Base-by-base conservation (phyloP, 2,797 vertebrate genomes). In the Typhlichthys eigenmanni region DNA sequence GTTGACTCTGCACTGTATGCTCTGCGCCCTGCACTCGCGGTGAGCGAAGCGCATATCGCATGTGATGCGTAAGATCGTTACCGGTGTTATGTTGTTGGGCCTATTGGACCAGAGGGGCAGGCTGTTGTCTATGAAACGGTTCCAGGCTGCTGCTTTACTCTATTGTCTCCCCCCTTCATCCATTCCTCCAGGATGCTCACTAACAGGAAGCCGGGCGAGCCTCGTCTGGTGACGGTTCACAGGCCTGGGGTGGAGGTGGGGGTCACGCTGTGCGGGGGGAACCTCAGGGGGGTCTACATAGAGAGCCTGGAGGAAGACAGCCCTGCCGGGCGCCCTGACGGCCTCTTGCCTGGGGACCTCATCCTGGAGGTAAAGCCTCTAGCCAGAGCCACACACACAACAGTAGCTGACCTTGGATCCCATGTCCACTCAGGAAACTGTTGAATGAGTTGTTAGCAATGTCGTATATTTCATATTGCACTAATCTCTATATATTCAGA, bases 231-330 rank as follows among this genome's bases (percentile, higher is more conserved):
- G 78, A 90, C 91, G 9, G 74, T 99, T 71, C 94, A 90, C 76
- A 93, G 96, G 81, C 90, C 94, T 1, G 96, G 97, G 52, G 93
- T 93, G 11, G 97, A 99, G 81, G 94, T 97, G 19, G 98, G 98
- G 5, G 91, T 99, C 60, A 93, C 94, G 17, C 93, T 99, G 58
- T 97, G 96, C 54, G 98, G 98, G 11, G 98, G 98, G 58, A 98
- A 98, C 85, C 87, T 98, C 13, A 87, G 91, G 1, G 98, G 98
- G n/a, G 94, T 99, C 80, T 99, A 95, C 89, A 96, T 99, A 69
- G 94, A 95, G 1, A 95, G 94, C 58, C 88, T 99, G 74, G 98
- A 99, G 71, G 96, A 98, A 49, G 95, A 97, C 74, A 97, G 95
- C 85, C 93, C 94, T 13, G 95, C 95, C 76, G 92, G 89, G 71